Conservation (phyloP, 2,113 vertebrate genomes). For the Cinclus mexicanus region DNA sequence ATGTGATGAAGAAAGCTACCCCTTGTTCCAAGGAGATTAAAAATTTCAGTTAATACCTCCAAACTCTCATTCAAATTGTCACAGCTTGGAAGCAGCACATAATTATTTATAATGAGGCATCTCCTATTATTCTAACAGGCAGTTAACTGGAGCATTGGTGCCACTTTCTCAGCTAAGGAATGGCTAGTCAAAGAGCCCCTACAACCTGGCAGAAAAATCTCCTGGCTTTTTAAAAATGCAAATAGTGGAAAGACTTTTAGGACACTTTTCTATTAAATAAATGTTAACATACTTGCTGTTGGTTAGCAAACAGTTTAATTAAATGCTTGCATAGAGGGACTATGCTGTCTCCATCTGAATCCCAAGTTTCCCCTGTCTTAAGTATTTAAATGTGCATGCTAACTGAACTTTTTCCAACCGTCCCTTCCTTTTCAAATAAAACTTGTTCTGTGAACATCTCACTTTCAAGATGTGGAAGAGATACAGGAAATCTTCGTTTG, state of each 20-base stretch:
- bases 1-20: neutral
- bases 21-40: neutral
- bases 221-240: neutral
- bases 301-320: conserved; percentile 1
- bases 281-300: neutral
- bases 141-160: neutral
- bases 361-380: neutral
- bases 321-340: neutral
- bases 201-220: neutral
- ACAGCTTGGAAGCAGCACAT: neutral
- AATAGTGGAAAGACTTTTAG: neutral
- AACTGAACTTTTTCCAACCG: neutral
- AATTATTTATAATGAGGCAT: neutral
- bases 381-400: neutral
- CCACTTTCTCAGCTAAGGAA: neutral
- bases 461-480: neutral
- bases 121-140: neutral
- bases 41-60: neutral
- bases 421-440: neutral
- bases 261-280: neutral
- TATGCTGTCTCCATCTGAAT: neutral
- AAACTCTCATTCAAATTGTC: neutral
- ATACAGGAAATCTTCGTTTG: neutral
- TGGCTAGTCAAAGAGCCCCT: neutral
- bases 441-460: neutral